phyloP scores from a whole-genome alignment of 1,140 invertebrate species.

The Trinorchestia longiramus region DNA sequence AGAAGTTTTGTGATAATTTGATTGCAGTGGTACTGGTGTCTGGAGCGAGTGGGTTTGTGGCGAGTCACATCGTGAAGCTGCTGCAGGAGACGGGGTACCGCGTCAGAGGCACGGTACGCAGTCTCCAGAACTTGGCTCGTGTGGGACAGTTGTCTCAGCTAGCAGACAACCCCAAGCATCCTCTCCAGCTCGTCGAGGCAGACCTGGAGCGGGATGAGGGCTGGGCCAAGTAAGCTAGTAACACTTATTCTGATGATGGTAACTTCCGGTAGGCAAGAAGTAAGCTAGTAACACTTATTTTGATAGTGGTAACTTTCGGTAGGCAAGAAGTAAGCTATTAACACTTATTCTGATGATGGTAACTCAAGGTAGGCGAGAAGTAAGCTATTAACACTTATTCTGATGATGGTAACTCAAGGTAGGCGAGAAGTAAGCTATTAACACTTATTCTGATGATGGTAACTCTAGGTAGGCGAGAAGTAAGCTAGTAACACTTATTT shows the following conservation, averaged over 20 bases:
- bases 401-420: too few relatives aligned
- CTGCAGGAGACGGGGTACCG: conserved; percentile 73
- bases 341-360: background rate
- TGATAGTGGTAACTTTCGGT: too few relatives aligned
- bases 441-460: too few relatives aligned
- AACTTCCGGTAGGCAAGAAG: too few relatives aligned
- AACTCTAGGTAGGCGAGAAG: too few relatives aligned
- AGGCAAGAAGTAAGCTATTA: too few relatives aligned
- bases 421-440: too few relatives aligned
- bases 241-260: background rate
- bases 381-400: too few relatives aligned
- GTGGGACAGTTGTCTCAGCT: conserved; percentile 70
- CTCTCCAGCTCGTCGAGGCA: conserved; percentile 73
- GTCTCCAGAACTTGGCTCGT: conserved; percentile 71
- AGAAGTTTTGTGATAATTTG: too few relatives aligned
- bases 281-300: too few relatives aligned
- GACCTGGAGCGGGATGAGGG: conserved; percentile 70
- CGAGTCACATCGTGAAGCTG: conserved; percentile 73
- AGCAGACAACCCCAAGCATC: conserved; percentile 70
- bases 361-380: background rate
- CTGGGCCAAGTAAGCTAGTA: conserved; percentile 69
- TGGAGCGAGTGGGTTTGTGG: conserved; percentile 75
- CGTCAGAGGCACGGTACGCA: conserved; percentile 74
- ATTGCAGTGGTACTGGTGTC: conserved; percentile 73
- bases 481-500: too few relatives aligned